Evolutionary conservation across 2,113 vertebrate genomes (phyloP), one percentile per base, ranked within the genome.

Genomic region (Ageneiosus marmoratus): DNA sequence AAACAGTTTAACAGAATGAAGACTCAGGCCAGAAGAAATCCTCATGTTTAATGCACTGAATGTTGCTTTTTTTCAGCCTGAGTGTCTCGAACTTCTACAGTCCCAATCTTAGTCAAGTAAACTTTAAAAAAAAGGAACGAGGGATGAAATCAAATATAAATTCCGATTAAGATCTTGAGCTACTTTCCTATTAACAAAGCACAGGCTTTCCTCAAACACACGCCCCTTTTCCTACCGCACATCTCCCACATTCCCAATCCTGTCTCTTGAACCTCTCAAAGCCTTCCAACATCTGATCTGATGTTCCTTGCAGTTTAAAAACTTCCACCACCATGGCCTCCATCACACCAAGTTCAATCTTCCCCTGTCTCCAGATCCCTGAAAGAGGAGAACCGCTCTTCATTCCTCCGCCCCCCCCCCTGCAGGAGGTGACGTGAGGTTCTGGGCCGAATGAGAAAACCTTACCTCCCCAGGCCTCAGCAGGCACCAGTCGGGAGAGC

Each of bases 401-500:
- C 60, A 44, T 60, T 80, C 27, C n/a, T n/a, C n/a, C n/a, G n/a
- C n/a, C n/a, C n/a, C n/a, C n/a, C 6, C 11, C 50, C 29, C 72
- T 50, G 29, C 87, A 72, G 32, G 77, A 65, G 48, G 62, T 29
- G 63, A 60, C 69, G 44, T 51, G 53, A n/a, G 22, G 63, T 80
- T 80, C 41, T 24, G 55, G 69, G 48, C 46, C 46, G 70, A 48
- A n/a, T 29, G n/a, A 77, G 77, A 73, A 41, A 83, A 75, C 69
- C 96, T 97, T 95, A 96, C 96, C 96, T 97, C 95, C 84, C 93
- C 93, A 65, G 95, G 93, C 93, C 89, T 95, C 90, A 96, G 94
- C 89, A 96, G 93, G 94, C 96, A 96, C 94, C 96, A 96, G 91
- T 95, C 93, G 44, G 95, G 94, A 90, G 96, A 96, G 93, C 95